Base-by-base conservation (phyloP, 2,888 invertebrate genomes). In the Coleophora flavipennella region DNA sequence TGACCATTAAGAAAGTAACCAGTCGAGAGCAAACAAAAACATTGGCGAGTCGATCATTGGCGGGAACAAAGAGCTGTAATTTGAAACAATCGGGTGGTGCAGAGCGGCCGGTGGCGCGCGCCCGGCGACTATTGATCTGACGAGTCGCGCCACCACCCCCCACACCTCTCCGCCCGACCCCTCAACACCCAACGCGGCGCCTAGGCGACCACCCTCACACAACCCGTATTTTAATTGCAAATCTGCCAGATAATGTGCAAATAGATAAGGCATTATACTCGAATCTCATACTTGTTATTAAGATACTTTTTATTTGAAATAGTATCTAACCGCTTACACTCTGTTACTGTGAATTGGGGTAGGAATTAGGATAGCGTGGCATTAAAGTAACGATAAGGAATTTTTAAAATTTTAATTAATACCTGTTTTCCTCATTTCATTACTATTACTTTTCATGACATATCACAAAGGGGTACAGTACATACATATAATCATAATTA, bases 221-320 rank as follows among this genome's bases (percentile, higher is more conserved):
- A 75, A 70, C 76, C 78, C 79, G 68, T 76, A 81, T 83, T 84
- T 83, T 84, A 84, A 84, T 84, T 84, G 84, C 80, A 83, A 83
- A 84, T 84, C 81, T 80, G 77, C 79, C 73, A 80, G 84, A 81
- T 83, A 81, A 84, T 81, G 80, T 75, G 78, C 78, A 83, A 84
- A 84, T 81, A 83, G 81, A 83, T 83, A 84, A 80, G 67, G 73
- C 64, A 79, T 84, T 81, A 80, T 77, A 76, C 75, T 72, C 67
- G 58, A 64, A 73, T 76, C 68, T 74, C 71, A 76, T 70, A 79
- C 77, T 80, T 73, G 79, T 80, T 77, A 78, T 73, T 62, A 67
- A 67, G 64, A 62, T 20, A 6, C 6, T 20, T 20, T 20, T 20
- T 20, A 20, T 4, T 20, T 20, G 20, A 6, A 6, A 20, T 20